These are phyloP conservation scores for Bembecia ichneumoniformis DNA, from an alignment of 2,888 invertebrate genomes.

Conservation along the genomic window DNA sequence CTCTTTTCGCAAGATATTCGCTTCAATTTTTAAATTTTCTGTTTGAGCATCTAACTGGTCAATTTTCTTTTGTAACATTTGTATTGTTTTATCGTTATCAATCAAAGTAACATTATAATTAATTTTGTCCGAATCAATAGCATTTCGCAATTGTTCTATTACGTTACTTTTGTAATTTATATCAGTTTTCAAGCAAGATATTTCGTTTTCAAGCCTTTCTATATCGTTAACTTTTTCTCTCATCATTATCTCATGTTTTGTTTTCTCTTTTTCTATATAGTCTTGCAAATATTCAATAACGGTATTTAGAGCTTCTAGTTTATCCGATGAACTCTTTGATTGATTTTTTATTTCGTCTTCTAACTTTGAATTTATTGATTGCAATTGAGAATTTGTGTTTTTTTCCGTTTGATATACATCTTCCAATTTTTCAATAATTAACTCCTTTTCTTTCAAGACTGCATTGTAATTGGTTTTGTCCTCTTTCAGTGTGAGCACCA, in stretches of 20 bases:
- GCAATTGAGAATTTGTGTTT: not conserved
- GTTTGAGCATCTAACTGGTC: constrained; percentile 9
- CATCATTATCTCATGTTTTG: not conserved
- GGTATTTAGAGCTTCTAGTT: not conserved
- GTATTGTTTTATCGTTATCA: not conserved
- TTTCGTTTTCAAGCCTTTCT: not conserved
- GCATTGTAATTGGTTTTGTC: constrained; percentile 32
- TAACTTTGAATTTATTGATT: not conserved
- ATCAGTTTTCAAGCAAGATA: not conserved
- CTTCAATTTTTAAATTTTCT: constrained; percentile 17
- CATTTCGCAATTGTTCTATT: not conserved
- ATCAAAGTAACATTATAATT: not conserved
- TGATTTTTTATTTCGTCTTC: not conserved
- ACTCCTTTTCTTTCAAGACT: constrained; percentile 32
- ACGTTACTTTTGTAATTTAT: not conserved
- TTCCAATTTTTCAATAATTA: constrained; percentile 29
- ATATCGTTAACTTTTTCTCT: not conserved
- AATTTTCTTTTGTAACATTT: not conserved
- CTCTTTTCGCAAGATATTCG: constrained; percentile 27
- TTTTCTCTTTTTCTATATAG: not conserved
- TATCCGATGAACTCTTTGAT: not conserved
- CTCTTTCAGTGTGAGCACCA: constrained; percentile 11
- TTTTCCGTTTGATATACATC: constrained; percentile 1
- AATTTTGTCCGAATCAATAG: not conserved
- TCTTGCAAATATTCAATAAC: not conserved